These are phyloP conservation scores for Trogon surrucura DNA, from an alignment of 2,113 vertebrate species.

Conservation along the genomic window DNA sequence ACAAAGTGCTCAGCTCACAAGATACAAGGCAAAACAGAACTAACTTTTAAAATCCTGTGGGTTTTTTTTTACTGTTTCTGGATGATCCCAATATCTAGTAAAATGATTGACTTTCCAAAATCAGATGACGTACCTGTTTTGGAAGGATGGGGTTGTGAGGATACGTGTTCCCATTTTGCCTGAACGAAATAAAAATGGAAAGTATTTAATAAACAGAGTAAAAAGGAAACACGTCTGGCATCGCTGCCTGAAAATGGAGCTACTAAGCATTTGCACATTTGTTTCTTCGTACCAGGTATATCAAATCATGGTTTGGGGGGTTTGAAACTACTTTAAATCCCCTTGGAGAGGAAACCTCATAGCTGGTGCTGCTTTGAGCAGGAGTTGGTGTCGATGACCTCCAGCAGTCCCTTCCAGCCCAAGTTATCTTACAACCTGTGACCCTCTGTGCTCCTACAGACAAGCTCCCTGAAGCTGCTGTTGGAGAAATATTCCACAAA, in stretches of 20 bases:
- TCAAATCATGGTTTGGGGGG: fast-evolving
- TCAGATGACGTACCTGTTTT: neutral
- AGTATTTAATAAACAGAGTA: neutral
- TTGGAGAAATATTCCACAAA: neutral
- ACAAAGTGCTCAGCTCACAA: neutral
- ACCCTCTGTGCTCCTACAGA: neutral
- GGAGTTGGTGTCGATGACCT: fast-evolving
- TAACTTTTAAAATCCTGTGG: neutral
- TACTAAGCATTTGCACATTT: too few species aligned
- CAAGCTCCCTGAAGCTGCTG: neutral
- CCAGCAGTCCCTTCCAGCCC: neutral
- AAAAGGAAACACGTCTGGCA: neutral
- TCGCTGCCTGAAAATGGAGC: neutral
- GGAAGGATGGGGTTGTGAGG: neutral
- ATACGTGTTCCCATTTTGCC: neutral
- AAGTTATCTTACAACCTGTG: neutral
- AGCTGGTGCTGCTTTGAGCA: neutral
- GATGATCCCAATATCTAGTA: neutral
- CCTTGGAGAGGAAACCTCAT: neutral
- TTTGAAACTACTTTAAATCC: neutral
- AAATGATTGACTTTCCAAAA: neutral
- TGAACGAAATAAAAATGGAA: neutral
- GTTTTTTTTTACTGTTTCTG: neutral
- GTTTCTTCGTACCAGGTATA: neutral
- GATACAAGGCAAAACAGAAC: neutral